Base-by-base conservation (phyloP, 2,797 vertebrate genomes). In the Esox masquinongy region DNA sequence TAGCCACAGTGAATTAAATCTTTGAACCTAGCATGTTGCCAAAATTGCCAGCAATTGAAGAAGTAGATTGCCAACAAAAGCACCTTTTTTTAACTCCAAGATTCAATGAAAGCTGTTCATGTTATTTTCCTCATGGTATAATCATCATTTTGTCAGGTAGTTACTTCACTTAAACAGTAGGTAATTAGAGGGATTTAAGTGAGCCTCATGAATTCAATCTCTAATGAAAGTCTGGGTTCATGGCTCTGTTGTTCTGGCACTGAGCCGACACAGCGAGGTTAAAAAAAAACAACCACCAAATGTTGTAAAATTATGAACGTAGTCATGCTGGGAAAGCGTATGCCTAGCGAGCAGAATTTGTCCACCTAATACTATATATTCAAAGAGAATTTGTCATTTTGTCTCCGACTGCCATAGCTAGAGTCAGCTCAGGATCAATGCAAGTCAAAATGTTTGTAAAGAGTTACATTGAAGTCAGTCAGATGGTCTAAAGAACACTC, bases 1-100 rank as follows among this genome's bases (percentile, higher is more conserved):
- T 91, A 87, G 76, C 79, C 84, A 68, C 72, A 81, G 84, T 83
- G 88, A 92, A 91, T 93, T 89, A 89, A 92, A 92, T 87, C 83
- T 11, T 86, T 85, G 87, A 87, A 87, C 86, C 85, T 81, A 47
- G 39, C 64, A 69, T 47, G 63, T 70, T 89, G 87, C 83, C 85
- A 74, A 22, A 76, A 80, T 80, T 87, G 87, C 67, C 72, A 78
- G 81, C 86, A 82, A 90, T 90, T 88, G 85, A 84, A 78, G 84
- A 88, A 0, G 0, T 67, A 29, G 88, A 78, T 83, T 72, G 80
- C 71, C 83, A 68, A 63, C 63, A 72, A 72, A 43, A 66, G 63
- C 63, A n/a, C 43, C 16, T 7, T 3, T 36, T 74, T 47, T 72
- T 61, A 51, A 31, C 36, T n/a, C 29, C 8, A 26, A 50, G 7